Base-by-base conservation (phyloP, 2,888 invertebrate genomes). In the Microctonus hyperodae region DNA sequence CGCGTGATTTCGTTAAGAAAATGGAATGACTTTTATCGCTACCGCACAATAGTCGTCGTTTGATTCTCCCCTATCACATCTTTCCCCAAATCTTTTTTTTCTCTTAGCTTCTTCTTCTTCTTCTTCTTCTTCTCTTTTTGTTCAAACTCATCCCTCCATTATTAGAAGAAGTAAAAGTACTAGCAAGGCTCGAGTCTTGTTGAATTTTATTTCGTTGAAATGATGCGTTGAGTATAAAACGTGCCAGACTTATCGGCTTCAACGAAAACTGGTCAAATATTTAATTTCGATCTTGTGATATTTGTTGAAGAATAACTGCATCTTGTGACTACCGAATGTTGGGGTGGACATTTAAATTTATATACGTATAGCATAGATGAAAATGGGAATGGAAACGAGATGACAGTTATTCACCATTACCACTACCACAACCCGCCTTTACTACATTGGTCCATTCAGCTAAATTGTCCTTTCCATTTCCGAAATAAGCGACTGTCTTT, bases 1-100 rank as follows among this genome's bases (percentile, higher is more conserved):
- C 53, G 11, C 10, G 68, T 23, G 64, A 63, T 56, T 51, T 64
- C 58, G 64, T 65, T 65, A 61, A 50, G 60, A 55, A 50, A 65
- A 65, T 56, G 50, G 48, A 68, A 68, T 48, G 28, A 44, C 40
- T 68, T 65, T 68, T 68, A 68, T 68, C 60, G 60, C 55, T 31
- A 22, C 33, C 25, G 37, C 56, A 64, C 40, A 53, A 44, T 59
- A 48, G 57, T 37, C 31, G 23, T 50, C 23, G 25, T 56, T 58
- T 22, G 57, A 33, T 53, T 67, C 28, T n/a, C n/a, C 37, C n/a
- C n/a, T n/a, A 37, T 11, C 44, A n/a, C 44, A 44, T 48, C 33
- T 50, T 11, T 4, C 37, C n/a, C 6, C 6, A 13, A 16, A 28
- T 48, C 23, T 16, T 4, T 4, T 2, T 25, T 11, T 11, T 50